phyloP scores from a whole-genome alignment of 2,113 vertebrate genomes.

The Triplophysa rosa region DNA sequence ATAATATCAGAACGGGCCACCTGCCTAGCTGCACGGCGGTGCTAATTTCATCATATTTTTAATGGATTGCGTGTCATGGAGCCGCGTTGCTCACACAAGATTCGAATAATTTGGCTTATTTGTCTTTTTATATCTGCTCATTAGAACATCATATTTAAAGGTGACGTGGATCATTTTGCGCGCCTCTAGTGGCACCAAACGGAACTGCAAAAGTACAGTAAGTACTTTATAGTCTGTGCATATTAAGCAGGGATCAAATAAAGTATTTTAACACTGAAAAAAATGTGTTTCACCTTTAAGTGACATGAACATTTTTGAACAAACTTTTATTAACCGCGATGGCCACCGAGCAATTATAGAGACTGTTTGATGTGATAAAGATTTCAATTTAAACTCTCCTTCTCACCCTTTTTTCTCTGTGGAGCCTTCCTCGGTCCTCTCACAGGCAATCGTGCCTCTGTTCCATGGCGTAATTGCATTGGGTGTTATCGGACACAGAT shows the following conservation, averaged over 20 bases:
- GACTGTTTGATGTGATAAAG: slow-evolving; percentile 12
- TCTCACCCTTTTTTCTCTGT: slow-evolving; percentile 2
- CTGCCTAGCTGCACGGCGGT: slow-evolving; percentile 22
- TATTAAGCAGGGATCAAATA: too few species aligned
- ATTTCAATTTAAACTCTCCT: slow-evolving; percentile 24
- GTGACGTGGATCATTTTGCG: too few species aligned
- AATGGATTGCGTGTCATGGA: slow-evolving; percentile 12
- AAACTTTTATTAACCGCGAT: too few species aligned
- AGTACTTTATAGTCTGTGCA: too few species aligned
- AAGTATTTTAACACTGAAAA: too few species aligned
- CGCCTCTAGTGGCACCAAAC: too few species aligned
- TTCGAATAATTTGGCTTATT: not conserved
- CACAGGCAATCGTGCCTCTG: slow-evolving; percentile 43
- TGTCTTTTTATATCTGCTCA: slow-evolving; percentile 12
- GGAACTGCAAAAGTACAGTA: too few species aligned
- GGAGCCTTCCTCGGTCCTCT: slow-evolving; percentile 31
- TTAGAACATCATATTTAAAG: not conserved
- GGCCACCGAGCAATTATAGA: not conserved
- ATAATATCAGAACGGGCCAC: slow-evolving; percentile 32
- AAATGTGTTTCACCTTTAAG: too few species aligned
- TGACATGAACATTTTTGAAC: too few species aligned
- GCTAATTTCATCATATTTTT: slow-evolving; percentile 39
- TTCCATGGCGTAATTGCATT: slow-evolving; percentile 68
- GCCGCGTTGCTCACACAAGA: not conserved
- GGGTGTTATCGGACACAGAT: slow-evolving; percentile 68